These are phyloP conservation scores for Diorhabda sublineata DNA, from an alignment of 1,140 invertebrate genomes.

Conservation along the genomic window DNA sequence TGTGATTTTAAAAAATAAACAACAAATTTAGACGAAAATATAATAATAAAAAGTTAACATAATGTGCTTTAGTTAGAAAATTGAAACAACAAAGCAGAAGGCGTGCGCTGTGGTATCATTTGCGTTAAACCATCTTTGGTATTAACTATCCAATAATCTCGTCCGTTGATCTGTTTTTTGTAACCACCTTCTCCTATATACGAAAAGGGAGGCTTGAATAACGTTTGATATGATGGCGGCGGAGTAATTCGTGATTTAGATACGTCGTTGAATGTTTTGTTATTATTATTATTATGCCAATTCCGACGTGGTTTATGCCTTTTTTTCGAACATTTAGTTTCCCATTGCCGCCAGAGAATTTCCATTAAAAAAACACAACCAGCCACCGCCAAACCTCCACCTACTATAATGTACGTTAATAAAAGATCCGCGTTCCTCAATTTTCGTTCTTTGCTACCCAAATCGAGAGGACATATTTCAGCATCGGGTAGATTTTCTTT, in stretches of 20 bases:
- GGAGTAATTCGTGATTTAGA: conserved; percentile 35
- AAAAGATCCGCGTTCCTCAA: conserved; percentile 63
- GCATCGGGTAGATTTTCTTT: conserved; percentile 61
- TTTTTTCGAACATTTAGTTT: conserved; percentile 3
- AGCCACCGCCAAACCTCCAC: conserved; percentile 60
- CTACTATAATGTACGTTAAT: conserved; percentile 69
- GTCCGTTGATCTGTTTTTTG: conserved; percentile 63
- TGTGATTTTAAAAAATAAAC: too few species aligned
- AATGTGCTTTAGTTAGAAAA: conserved; percentile 42
- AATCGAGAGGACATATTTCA: conserved; percentile 71
- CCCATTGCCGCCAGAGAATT: conserved; percentile 38
- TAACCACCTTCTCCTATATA: conserved; percentile 49
- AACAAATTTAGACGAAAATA: too few species aligned
- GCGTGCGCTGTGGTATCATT: conserved; percentile 64
- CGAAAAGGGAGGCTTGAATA: conserved; percentile 47
- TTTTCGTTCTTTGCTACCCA: conserved; percentile 73
- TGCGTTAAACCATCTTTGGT: conserved; percentile 55
- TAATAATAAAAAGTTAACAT: too few species aligned
- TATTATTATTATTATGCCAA: conserved; percentile 19
- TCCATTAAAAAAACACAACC: conserved; percentile 62
- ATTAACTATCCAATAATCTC: conserved; percentile 66
- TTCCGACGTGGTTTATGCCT: background rate
- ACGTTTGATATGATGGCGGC: conserved; percentile 56
- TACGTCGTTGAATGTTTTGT: conserved; percentile 28
- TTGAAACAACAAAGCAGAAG: conserved; percentile 69